Evolutionary conservation across 2,113 vertebrate genomes (phyloP).

Genomic region (Vombatus ursinus): DNA sequence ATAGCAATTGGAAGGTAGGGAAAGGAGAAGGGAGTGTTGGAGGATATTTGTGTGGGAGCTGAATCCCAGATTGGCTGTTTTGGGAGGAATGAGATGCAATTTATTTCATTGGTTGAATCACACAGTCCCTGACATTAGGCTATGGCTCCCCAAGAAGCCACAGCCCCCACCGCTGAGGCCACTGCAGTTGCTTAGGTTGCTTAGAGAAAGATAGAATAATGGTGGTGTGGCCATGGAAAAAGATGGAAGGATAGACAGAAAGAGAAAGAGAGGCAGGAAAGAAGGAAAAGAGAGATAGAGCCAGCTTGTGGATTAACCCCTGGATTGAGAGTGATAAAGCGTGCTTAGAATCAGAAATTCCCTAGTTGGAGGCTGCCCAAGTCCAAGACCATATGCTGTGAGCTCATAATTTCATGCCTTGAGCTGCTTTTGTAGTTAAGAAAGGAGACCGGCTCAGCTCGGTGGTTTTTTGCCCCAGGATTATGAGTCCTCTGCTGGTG

Average conservation of each 20-base stretch:
- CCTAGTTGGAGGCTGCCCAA: slow-evolving; percentile 70
- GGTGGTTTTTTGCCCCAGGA: slow-evolving; percentile 34
- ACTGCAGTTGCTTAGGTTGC: neutral
- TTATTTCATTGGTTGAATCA: neutral
- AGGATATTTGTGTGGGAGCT: neutral
- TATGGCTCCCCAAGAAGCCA: neutral
- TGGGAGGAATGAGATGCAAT: neutral
- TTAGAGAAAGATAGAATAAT: slow-evolving; percentile 29
- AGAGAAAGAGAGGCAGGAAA: neutral
- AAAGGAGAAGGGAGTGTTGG: neutral
- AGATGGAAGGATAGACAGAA: slow-evolving; percentile 24
- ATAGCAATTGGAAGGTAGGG: neutral
- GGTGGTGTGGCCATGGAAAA: neutral
- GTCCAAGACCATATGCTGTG: slow-evolving; percentile 75
- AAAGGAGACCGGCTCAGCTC: slow-evolving; percentile 57
- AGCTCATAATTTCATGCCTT: slow-evolving; percentile 79
- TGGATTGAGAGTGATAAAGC: slow-evolving; percentile 77
- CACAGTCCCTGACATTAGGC: neutral
- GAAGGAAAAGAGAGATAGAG: slow-evolving; percentile 50
- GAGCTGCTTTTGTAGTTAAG: slow-evolving; percentile 72
- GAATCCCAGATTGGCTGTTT: neutral
- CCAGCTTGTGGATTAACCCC: slow-evolving; percentile 63
- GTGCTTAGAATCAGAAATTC: slow-evolving; percentile 69
- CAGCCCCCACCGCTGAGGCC: neutral
- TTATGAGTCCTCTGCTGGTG: neutral